phyloP scores from a whole-genome alignment of 37 sponge, comb jelly and placozoan genomes.

The Diacarnus erythraeanus region DNA sequence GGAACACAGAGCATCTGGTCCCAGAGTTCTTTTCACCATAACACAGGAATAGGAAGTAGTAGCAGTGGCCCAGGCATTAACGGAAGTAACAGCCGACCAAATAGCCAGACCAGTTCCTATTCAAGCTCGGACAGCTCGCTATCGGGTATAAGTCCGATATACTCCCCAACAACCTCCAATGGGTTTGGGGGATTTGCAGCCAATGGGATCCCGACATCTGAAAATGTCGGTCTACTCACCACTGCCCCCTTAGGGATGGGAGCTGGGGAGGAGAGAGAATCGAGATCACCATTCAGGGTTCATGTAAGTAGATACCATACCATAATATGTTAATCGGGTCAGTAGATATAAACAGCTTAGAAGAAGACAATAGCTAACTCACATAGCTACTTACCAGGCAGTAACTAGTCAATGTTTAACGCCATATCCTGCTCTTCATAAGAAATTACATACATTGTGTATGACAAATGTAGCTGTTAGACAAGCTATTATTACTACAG shows the following conservation, averaged over 20 bases:
- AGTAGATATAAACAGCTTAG: too few relatives aligned
- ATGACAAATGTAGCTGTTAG: too few relatives aligned
- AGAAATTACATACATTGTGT: too few relatives aligned
- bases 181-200: slow-evolving; percentile 8
- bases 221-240: background rate
- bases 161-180: slow-evolving; percentile 47
- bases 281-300: slow-evolving; percentile 24
- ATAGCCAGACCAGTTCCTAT: slow-evolving; percentile 51
- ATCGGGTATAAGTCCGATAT: slow-evolving; percentile 52
- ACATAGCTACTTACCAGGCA: too few relatives aligned
- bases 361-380: too few relatives aligned
- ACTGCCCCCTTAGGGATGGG: background rate
- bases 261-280: background rate
- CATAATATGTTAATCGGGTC: too few relatives aligned
- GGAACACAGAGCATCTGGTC: slow-evolving; percentile 12
- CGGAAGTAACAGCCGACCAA: slow-evolving; percentile 33
- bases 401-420: too few relatives aligned
- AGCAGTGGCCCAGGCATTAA: background rate
- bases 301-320: too few relatives aligned
- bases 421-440: too few relatives aligned
- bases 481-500: too few relatives aligned
- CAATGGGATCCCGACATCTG: background rate
- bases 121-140: slow-evolving; percentile 21
- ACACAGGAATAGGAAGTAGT: background rate
- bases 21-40: background rate